Conservation (phyloP, 2,797 vertebrate genomes). For the Odontamblyopus lacepedii region DNA sequence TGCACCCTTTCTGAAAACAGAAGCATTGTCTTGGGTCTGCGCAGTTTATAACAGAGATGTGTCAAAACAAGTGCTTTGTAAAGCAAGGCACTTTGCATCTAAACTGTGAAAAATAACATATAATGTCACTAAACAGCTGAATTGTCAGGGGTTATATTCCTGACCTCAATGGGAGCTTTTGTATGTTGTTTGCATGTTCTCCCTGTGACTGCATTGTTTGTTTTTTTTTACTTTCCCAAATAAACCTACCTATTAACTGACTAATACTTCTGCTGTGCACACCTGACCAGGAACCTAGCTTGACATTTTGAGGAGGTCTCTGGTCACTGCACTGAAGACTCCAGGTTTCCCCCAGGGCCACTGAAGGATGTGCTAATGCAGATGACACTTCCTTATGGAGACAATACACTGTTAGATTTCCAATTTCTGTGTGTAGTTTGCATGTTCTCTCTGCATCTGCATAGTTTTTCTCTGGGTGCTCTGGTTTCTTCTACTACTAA, state of each 20-base stretch:
- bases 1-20: conserved; percentile 20
- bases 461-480: not conserved
- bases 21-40: conserved; percentile 31
- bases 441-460: not conserved
- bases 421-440: not conserved
- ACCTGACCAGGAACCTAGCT: not conserved
- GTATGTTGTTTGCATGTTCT: not conserved
- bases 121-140: not conserved
- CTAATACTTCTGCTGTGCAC: not conserved
- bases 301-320: not conserved
- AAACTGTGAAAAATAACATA: conserved; percentile 5
- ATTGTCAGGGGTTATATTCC: not conserved
- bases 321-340: not conserved
- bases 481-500: not conserved
- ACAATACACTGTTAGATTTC: not conserved
- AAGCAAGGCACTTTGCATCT: conserved; percentile 20
- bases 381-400: not conserved
- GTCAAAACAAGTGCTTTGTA: conserved; percentile 27
- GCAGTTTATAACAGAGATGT: conserved; percentile 26
- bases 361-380: not conserved
- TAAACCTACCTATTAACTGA: not conserved
- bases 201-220: too few relatives aligned
- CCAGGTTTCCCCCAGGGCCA: not conserved
- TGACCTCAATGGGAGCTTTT: not conserved
- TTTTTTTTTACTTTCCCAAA: not conserved